Conservation (phyloP, 2,888 invertebrate genomes). For the Leucozona laternaria region DNA sequence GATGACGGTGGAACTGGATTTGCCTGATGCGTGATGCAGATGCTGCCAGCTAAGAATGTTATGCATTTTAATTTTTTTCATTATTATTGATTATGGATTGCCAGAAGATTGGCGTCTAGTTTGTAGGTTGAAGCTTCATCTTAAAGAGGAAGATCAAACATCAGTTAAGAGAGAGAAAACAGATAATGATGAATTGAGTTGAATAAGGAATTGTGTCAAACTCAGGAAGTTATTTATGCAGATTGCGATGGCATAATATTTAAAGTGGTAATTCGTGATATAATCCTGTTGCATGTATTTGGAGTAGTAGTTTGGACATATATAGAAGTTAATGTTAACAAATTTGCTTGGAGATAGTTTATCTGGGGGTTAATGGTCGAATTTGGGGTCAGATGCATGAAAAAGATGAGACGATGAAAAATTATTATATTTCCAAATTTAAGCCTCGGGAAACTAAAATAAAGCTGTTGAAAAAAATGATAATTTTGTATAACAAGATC, state of each 20-base stretch:
- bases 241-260: constrained; percentile 8
- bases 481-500: too few relatives aligned
- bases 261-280: constrained; percentile 21
- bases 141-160: not conserved
- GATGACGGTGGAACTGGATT: constrained; percentile 35
- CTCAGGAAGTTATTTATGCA: constrained; percentile 19
- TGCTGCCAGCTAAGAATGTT: constrained; percentile 14
- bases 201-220: constrained; percentile 39
- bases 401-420: too few relatives aligned
- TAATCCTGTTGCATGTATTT: constrained; percentile 10
- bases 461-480: too few relatives aligned
- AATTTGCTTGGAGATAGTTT: not conserved
- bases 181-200: constrained; percentile 7
- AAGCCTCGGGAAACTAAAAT: too few relatives aligned
- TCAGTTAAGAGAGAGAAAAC: not conserved
- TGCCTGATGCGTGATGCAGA: not conserved
- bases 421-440: too few relatives aligned
- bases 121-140: not conserved
- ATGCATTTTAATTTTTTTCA: not conserved
- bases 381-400: not conserved
- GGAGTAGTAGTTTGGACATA: too few relatives aligned
- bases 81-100: constrained; percentile 38
- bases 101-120: constrained; percentile 6
- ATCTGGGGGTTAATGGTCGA: not conserved
- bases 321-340: not conserved